Percentiles rank a stretch among this genome's conserved stretches.
These are phyloP conservation scores for Pteronotus mesoamericanus DNA, from an alignment of 2,797 vertebrate genomes.

Conservation along the genomic window DNA sequence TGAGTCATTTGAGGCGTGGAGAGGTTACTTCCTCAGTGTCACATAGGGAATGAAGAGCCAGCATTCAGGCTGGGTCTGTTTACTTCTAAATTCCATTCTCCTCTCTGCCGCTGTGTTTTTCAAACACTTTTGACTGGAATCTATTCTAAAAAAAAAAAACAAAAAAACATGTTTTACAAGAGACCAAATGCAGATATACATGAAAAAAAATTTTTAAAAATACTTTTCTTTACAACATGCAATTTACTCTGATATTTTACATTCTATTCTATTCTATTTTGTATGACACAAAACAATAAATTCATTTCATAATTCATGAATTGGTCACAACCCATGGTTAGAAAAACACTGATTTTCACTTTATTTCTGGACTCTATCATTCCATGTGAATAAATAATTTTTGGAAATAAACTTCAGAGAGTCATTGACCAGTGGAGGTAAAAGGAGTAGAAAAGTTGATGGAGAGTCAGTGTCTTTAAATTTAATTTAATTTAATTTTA, in stretches of 20 bases:
- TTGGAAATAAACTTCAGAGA: conserved; percentile 20
- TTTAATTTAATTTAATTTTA: conserved; percentile 47
- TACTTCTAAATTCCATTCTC: background rate
- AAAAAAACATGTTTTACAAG: background rate
- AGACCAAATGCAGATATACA: background rate
- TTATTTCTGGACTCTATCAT: background rate
- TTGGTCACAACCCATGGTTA: background rate
- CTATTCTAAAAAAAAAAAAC: background rate
- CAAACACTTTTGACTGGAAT: background rate
- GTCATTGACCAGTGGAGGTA: background rate
- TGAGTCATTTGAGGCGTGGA: background rate
- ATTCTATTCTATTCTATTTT: background rate
- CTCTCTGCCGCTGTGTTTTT: background rate
- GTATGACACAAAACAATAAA: background rate
- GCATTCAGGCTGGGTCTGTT: too few relatives aligned
- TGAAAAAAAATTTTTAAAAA: background rate
- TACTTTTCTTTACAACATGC: background rate
- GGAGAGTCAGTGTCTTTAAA: background rate
- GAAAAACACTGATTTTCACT: background rate
- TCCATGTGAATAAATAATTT: background rate
- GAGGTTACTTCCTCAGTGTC: background rate
- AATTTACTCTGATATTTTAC: background rate
- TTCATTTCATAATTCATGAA: background rate
- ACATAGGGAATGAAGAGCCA: background rate
- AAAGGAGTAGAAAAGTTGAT: background rate